Conservation (phyloP, 2,888 invertebrate species). For the Balanococcus diminutus region DNA sequence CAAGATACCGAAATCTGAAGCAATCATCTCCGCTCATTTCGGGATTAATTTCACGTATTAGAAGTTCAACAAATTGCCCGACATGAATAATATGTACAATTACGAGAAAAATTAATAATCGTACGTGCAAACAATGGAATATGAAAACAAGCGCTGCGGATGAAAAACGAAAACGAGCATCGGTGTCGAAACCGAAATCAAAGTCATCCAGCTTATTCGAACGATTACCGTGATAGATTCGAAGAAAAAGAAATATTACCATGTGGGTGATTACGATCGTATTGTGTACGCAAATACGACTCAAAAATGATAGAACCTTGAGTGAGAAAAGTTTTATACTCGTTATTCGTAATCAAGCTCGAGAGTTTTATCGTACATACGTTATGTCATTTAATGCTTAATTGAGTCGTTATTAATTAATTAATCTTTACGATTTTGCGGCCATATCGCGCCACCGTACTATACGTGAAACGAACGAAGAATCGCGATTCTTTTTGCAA, state of each 20-base stretch:
- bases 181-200: neutral
- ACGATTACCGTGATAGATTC: neutral
- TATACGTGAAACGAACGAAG: neutral
- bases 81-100: neutral
- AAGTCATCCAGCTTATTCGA: neutral
- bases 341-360: neutral
- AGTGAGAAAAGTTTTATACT: neutral
- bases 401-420: slow-evolving; percentile 17
- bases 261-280: neutral
- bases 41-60: neutral
- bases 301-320: neutral
- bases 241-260: neutral
- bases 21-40: neutral
- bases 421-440: neutral
- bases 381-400: slow-evolving; percentile 8
- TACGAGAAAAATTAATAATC: neutral
- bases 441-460: neutral
- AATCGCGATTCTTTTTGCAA: neutral
- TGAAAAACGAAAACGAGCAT: neutral
- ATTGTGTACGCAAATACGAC: neutral
- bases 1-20: neutral
- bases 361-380: neutral
- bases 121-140: neutral
- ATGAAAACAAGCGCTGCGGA: neutral
- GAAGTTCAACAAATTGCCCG: neutral